Evolutionary conservation across 2,888 invertebrate species (phyloP), one percentile per base, ranked within the genome.

Genomic region (Hypsopygia costalis): DNA sequence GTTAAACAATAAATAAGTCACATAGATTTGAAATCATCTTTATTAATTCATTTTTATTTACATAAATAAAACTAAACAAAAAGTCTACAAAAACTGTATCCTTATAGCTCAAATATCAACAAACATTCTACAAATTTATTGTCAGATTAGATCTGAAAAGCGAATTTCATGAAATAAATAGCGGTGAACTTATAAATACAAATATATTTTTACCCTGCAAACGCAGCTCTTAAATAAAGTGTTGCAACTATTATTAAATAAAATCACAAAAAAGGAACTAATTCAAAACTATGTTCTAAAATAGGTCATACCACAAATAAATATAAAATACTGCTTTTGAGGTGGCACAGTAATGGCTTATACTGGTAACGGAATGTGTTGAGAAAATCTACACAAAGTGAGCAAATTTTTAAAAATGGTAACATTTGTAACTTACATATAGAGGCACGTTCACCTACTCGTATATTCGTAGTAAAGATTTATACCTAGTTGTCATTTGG

Each of bases 121-220:
- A 38, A 35, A 31, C 36, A 47, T 41, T 22, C 38, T 49, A 46
- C 35, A 25, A 47, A 45, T 55, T 65, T 72, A 69, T 68, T 69
- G 63, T 69, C 72, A 74, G 73, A 76, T 73, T 69, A 51, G 33
- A 74, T 74, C 74, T 68, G 69, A 64, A 47, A 43, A 50, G 22
- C 20, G 12, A 16, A 20, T 34, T 16, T 16, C n/a, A 27, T 40
- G 9, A 36, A 46, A 38, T 41, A 49, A 41, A 37, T 37, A 43
- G 34, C 39, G n/a, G 35, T 9, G 10, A 31, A 34, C 25, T 31
- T 35, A 27, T 34, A 20, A 16, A 29, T 11, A 20, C 21, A 5
- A 22, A 34, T 34, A 34, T 20, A 20, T 11, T 11, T 31, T 37
- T 37, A 30, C 30, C 30, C 30, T 37, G 36, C 36, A 21, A 30